Evolutionary conservation across 2,797 vertebrate genomes (phyloP).

Genomic region (Epinephelus malabaricus): DNA sequence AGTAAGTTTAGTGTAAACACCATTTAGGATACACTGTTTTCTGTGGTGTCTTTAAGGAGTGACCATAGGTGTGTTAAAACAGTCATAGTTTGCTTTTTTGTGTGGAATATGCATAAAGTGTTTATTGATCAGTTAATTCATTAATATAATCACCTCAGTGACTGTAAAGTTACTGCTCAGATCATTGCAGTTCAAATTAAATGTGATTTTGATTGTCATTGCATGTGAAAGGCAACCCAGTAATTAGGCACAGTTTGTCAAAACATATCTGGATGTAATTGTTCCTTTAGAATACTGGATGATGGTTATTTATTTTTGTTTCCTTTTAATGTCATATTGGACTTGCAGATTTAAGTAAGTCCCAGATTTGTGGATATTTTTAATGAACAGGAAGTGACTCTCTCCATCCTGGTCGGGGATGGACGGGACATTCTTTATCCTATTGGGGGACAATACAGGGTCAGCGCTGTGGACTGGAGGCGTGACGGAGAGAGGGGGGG

Average conservation of each 20-base stretch:
- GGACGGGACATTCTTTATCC: slow-evolving; percentile 66
- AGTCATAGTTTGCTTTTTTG: neutral
- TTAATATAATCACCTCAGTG: neutral
- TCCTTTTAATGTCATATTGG: neutral
- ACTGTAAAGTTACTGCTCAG: neutral
- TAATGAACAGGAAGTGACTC: slow-evolving; percentile 51
- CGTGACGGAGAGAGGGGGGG: slow-evolving; percentile 65
- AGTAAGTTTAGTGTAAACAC: neutral
- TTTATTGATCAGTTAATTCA: neutral
- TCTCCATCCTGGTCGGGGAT: slow-evolving; percentile 44
- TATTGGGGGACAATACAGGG: slow-evolving; percentile 69
- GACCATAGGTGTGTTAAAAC: neutral
- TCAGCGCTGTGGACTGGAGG: slow-evolving; percentile 73
- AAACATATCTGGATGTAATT: neutral
- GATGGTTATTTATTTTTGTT: neutral
- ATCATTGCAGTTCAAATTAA: neutral
- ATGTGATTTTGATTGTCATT: neutral
- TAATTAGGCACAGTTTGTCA: neutral
- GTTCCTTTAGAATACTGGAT: neutral
- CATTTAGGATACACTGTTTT: neutral
- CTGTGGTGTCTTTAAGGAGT: neutral
- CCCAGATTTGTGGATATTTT: neutral
- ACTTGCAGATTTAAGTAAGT: neutral
- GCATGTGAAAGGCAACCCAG: neutral
- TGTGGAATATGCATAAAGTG: neutral